Evolutionary conservation across 2,113 vertebrate genomes (phyloP), one percentile per base, ranked within the genome.

Genomic region (Piprites chloris): DNA sequence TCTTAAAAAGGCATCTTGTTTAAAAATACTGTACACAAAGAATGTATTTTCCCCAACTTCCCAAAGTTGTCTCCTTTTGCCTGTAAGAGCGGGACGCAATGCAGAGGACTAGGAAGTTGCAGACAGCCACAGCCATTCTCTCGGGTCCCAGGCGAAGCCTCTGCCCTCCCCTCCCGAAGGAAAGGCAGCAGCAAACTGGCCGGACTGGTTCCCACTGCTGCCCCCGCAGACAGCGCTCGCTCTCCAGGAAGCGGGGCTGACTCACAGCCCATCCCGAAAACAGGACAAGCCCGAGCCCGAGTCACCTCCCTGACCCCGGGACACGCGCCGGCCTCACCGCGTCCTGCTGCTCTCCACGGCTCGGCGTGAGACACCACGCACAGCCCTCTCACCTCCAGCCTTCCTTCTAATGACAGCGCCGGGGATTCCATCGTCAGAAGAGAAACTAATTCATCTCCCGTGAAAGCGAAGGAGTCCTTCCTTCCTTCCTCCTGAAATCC

Each of bases 11-110:
- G 12, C 6, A 62, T 6, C 41, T 46, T 8, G 11, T 52, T 62
- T 46, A 66, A 68, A 72, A 33, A 28, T 3, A 46, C 23, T 19
- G 14, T 19, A 46, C 6, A 14, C 11, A 19, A 63, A 52, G 49
- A 66, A 49, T 0, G 0, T 12, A 6, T 65, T 85, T 63, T 47
- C 15, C 47, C 27, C 28, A 32, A 21, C 52, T 42, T 56, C 28
- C 20, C 2, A 1, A 59, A 32, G 19, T 9, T 21, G 26, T 6
- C 61, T 39, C 33, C 9, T 6, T 32, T 14, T 19, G 37, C 33
- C 39, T 6, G n/a, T 5, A 49, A 5, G 26, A 67, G 33, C 0
- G 15, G 56, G 82, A 39, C 19, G 52, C 9, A 7, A 12, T 0
- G 11, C 24, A 21, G 11, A 46, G 53, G 30, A 14, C 7, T 6